Percentiles rank a stretch among this genome's conserved stretches.
phyloP scores from a whole-genome alignment of 1,140 invertebrate genomes.

The Papilio helenus region DNA sequence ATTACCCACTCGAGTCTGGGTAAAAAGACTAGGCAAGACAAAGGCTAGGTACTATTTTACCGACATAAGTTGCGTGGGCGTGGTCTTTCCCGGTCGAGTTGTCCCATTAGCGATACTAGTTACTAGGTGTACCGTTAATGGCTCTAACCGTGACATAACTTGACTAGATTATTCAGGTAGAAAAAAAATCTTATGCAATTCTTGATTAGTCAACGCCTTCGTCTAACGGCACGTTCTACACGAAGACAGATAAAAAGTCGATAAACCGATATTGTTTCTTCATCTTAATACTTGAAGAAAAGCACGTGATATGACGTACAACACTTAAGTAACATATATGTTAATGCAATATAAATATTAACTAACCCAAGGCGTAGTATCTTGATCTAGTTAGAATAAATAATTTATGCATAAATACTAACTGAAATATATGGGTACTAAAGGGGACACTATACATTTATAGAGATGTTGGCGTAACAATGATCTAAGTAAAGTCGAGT shows the following conservation, averaged over 20 bases:
- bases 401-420: not conserved
- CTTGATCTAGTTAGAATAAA: slow-evolving; percentile 9
- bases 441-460: not conserved
- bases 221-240: slow-evolving; percentile 13
- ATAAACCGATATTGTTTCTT: slow-evolving; percentile 21
- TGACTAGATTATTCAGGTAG: not conserved
- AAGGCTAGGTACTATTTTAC: not conserved
- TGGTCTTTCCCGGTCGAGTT: not conserved
- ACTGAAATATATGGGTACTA: not conserved
- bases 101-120: not conserved
- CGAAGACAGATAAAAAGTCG: slow-evolving; percentile 11
- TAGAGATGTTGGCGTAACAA: not conserved
- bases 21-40: not conserved
- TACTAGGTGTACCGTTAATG: slow-evolving; percentile 17
- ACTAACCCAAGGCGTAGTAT: not conserved
- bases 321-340: not conserved
- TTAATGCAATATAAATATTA: slow-evolving; percentile 17
- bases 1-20: no score
- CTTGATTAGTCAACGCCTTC: slow-evolving; percentile 3
- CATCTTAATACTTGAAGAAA: slow-evolving; percentile 21
- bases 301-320: slow-evolving; percentile 16
- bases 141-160: not conserved
- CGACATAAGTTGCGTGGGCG: not conserved
- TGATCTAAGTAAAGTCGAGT: not conserved
- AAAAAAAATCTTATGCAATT: slow-evolving; percentile 5